Evolutionary conservation across 2,797 vertebrate species (phyloP).

Genomic region (Sebastes oblongus): DNA sequence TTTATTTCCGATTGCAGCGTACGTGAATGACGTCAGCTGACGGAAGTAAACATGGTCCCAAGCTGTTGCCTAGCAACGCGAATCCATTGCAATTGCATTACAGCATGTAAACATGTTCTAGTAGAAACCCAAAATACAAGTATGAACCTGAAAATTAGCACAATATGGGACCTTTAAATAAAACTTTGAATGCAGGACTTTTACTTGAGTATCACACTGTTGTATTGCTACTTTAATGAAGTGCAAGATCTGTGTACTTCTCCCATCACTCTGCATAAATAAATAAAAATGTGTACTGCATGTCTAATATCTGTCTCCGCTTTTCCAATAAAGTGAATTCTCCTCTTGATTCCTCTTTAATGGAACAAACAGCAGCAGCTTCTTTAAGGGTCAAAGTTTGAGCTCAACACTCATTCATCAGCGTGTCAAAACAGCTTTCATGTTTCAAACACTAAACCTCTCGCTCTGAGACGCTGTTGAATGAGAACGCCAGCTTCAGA

Average conservation of each 20-base stretch:
- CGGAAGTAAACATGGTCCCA: too few relatives aligned
- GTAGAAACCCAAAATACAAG: too few relatives aligned
- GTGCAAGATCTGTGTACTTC: background rate
- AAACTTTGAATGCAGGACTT: background rate
- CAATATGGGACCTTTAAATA: too few relatives aligned
- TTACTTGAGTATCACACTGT: background rate
- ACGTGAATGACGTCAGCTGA: too few relatives aligned
- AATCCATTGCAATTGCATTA: too few relatives aligned
- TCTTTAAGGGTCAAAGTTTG: background rate
- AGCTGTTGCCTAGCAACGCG: too few relatives aligned
- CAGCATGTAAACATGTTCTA: too few relatives aligned
- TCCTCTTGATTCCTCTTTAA: background rate
- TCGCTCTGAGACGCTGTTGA: background rate
- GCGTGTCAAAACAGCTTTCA: background rate
- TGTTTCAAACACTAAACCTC: background rate
- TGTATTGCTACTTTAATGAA: background rate
- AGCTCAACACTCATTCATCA: background rate
- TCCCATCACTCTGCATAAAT: too few relatives aligned
- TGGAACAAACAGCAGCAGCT: background rate
- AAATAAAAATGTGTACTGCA: background rate
- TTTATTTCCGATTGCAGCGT: too few relatives aligned
- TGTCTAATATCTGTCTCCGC: background rate
- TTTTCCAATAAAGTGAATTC: background rate
- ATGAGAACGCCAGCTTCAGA: background rate
- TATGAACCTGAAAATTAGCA: too few relatives aligned